Evolutionary conservation across 2,888 invertebrate genomes (phyloP).

Genomic region (Hoplodrina blanda): DNA sequence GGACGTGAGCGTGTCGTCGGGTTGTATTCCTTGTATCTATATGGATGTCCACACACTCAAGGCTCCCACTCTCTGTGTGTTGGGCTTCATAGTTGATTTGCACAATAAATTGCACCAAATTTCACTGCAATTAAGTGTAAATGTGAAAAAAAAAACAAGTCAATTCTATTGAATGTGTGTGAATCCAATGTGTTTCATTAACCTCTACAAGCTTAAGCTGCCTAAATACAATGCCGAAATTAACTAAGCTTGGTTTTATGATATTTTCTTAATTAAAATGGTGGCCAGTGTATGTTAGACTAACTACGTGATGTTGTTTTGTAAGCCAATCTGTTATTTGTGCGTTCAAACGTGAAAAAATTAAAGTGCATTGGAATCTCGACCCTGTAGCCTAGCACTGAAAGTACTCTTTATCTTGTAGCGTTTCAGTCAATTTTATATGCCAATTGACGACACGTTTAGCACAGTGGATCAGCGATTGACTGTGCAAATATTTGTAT

Average conservation of each 20-base stretch:
- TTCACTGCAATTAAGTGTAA: conserved; percentile 4
- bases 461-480: too few relatives aligned
- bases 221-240: conserved; percentile 58
- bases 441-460: too few relatives aligned
- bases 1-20: too few relatives aligned
- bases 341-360: conserved; percentile 20
- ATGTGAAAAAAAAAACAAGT: neutral
- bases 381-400: neutral
- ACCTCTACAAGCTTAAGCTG: conserved; percentile 66
- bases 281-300: conserved; percentile 27
- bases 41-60: too few relatives aligned
- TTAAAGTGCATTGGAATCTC: conserved; percentile 38
- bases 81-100: too few relatives aligned
- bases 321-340: conserved; percentile 54
- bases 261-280: conserved; percentile 17
- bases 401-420: too few relatives aligned
- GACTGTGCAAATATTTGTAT: too few relatives aligned
- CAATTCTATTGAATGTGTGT: conserved; percentile 10
- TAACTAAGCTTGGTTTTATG: conserved; percentile 38
- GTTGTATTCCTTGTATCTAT: too few relatives aligned
- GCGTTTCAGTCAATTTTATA: too few relatives aligned
- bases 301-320: conserved; percentile 48
- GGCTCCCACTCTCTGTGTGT: too few relatives aligned
- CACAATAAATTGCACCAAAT: neutral
- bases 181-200: conserved; percentile 18